phyloP scores from a whole-genome alignment of 2,113 vertebrate genomes.

The Jaculus jaculus region DNA sequence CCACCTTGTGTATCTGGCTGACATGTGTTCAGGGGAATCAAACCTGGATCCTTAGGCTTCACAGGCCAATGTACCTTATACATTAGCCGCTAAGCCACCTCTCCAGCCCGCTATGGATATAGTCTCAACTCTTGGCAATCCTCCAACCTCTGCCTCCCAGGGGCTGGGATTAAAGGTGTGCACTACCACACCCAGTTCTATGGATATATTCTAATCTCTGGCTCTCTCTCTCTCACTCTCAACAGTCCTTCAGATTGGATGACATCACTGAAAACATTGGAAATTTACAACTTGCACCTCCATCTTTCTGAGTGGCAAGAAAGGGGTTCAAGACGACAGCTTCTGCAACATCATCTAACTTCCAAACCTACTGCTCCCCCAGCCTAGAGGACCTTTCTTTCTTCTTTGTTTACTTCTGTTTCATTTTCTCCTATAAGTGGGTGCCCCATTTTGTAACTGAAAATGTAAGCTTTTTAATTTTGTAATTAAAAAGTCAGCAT shows the following conservation, averaged over 20 bases:
- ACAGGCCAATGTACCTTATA: no score
- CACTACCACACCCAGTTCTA: no score
- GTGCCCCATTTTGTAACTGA: slow-evolving; percentile 41
- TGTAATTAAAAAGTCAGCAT: not conserved
- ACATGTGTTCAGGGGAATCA: no score
- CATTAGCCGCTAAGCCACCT: no score
- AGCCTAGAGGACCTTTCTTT: not conserved
- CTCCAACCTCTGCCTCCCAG: no score
- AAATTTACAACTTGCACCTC: not conserved
- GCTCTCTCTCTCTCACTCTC: not conserved
- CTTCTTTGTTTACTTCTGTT: not conserved
- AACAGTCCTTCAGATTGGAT: not conserved
- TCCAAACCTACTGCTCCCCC: no score
- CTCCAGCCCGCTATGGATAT: no score
- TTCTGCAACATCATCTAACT: not conserved
- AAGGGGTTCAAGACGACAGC: not conserved
- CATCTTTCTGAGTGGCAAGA: not conserved
- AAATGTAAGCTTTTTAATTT: not conserved
- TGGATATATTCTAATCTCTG: no score
- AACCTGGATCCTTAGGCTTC: no score
- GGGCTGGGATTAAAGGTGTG: no score
- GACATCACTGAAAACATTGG: not conserved
- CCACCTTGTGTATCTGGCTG: no score
- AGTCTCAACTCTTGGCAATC: no score
- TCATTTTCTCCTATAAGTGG: not conserved